Evolutionary conservation across 2,797 vertebrate species (phyloP), one percentile per base, ranked within the genome.

Genomic region (Pempheris klunzingeri): DNA sequence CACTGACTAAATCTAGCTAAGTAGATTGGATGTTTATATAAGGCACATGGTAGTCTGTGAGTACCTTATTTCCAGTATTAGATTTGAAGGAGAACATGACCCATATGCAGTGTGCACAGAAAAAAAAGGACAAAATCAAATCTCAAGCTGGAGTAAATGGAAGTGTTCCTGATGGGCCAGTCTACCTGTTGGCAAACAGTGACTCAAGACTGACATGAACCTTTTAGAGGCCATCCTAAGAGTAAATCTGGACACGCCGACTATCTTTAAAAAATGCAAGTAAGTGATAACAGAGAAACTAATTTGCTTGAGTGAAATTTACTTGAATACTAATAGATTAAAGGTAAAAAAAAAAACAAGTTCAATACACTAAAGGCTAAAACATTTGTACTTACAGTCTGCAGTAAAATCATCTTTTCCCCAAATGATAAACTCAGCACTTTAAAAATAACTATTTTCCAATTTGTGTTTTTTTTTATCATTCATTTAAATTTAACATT

Each of bases 1-100:
- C 50, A 28, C 61, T 43, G 17, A 62, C 44, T 64, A 49, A 52
- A 46, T 70, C 71, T 62, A 30, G 14, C 60, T 55, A 43, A 64
- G 62, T 54, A 68, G 32, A 75, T 67, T 64, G 41, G 18, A 69
- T 63, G 57, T 67, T 71, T 67, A 73, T 60, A 66, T 22, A 60
- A 78, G 43, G 67, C 28, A 30, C 22, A 49, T 34, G 46, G 46
- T 64, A 13, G 32, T 54, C 39, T 13, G 41, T n/a, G 26, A 59
- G 52, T 57, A 30, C 41, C 39, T 26, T 77, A 52, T 71, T 76
- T 73, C 32, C 44, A 38, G 17, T 73, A 60, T 71, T 53, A 46
- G 7, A 62, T 71, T 71, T 58, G 26, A 61, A 61, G 65, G 47
- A 63, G 18, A n/a, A 36, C 24, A 13, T 12, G 46, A 55, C 20